Evolutionary conservation across 2,888 invertebrate species (phyloP).

Genomic region (Lepidonotus clava): DNA sequence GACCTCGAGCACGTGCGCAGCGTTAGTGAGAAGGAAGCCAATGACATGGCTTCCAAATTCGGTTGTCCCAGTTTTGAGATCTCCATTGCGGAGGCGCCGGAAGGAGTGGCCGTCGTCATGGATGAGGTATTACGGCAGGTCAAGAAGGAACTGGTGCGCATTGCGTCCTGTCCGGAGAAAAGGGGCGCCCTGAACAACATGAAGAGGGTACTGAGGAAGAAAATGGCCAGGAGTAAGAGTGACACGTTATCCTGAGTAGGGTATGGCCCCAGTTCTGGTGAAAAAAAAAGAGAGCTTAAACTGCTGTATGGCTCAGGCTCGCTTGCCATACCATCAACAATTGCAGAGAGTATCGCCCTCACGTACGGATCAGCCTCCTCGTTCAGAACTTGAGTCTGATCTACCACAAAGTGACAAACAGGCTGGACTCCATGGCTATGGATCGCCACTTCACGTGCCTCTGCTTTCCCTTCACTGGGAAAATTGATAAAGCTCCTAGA

Average conservation of each 20-base stretch:
- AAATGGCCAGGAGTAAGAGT: slow-evolving; percentile 74
- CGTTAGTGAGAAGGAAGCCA: slow-evolving; percentile 71
- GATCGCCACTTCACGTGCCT: no score
- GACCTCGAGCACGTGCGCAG: slow-evolving; percentile 72
- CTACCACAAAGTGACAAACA: no score
- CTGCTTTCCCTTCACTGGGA: no score
- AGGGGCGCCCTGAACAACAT: slow-evolving; percentile 72
- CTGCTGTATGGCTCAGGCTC: no score
- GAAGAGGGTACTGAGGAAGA: slow-evolving; percentile 75
- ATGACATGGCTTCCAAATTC: slow-evolving; percentile 67
- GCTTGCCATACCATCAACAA: no score
- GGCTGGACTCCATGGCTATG: no score
- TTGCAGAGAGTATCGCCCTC: no score
- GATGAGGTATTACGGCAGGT: slow-evolving; percentile 73
- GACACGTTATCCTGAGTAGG: slow-evolving; percentile 65
- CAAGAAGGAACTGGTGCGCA: slow-evolving; percentile 73
- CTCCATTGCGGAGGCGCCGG: slow-evolving; percentile 74
- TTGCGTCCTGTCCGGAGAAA: slow-evolving; percentile 63
- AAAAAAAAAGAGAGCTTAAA: no score
- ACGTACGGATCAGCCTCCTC: no score
- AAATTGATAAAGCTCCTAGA: no score
- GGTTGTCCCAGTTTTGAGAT: slow-evolving; percentile 75
- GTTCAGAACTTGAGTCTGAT: no score
- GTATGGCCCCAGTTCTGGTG: neutral
- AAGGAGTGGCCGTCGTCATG: slow-evolving; percentile 74